Conservation (phyloP, 2,888 invertebrate genomes). For the Scaptomyza cyrtandrae region DNA sequence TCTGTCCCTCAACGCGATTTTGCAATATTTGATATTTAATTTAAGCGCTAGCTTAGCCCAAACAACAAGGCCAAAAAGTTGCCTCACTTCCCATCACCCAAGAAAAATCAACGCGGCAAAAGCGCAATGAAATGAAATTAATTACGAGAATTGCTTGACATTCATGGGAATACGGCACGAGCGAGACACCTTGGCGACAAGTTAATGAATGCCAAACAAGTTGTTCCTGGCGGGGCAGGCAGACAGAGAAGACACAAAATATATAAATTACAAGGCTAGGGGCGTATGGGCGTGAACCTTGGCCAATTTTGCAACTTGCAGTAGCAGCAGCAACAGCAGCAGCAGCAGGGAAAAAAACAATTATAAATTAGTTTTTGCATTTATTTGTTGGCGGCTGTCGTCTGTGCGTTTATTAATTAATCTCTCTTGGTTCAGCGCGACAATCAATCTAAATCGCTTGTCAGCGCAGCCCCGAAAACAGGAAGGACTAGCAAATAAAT, state of each 20-base stretch:
- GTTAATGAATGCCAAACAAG: slow-evolving; percentile 52
- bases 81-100: not conserved
- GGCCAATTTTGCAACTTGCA: slow-evolving; percentile 47
- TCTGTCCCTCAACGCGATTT: slow-evolving; percentile 42
- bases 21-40: slow-evolving; percentile 62
- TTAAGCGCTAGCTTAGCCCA: slow-evolving; percentile 49
- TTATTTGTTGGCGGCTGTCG: slow-evolving; percentile 37
- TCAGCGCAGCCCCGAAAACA: slow-evolving; percentile 55
- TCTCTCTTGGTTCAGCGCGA: slow-evolving; percentile 31
- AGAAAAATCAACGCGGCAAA: not conserved
- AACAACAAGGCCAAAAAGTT: slow-evolving; percentile 8
- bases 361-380: slow-evolving; percentile 59
- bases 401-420: slow-evolving; percentile 60
- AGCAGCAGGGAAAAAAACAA: slow-evolving; percentile 29
- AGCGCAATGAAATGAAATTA: slow-evolving; percentile 63
- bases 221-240: slow-evolving; percentile 7
- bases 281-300: slow-evolving; percentile 18
- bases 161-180: slow-evolving; percentile 31
- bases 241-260: slow-evolving; percentile 13
- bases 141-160: slow-evolving; percentile 66
- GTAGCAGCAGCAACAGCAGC: slow-evolving; percentile 12
- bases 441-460: slow-evolving; percentile 78
- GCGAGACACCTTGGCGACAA: slow-evolving; percentile 57
- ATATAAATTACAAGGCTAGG: slow-evolving; percentile 42
- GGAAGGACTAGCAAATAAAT: slow-evolving; percentile 59